Evolutionary conservation across 2,888 invertebrate species (phyloP), one percentile per base, ranked within the genome.

Genomic region (Netelia virgata): DNA sequence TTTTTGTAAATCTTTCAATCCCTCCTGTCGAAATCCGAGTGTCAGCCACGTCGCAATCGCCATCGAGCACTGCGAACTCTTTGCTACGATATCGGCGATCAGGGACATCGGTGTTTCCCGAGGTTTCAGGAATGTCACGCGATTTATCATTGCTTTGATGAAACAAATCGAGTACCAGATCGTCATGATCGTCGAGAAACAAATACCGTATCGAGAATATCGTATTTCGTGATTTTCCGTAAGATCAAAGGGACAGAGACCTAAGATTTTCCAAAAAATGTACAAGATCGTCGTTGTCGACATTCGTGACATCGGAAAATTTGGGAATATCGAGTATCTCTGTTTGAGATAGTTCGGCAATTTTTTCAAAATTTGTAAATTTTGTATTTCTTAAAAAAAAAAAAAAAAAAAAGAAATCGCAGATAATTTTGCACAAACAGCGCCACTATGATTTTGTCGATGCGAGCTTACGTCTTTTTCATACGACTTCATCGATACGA

Each of bases 21-120:
- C 11, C 18, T 82, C 69, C 20, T 83, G 85, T 74, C 76, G 61
- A 57, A 57, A 83, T 43, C 76, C 86, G 69, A 83, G 70, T n/a
- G 36, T 69, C 28, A 76, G 11, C 75, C 82, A 82, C 1, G 70
- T 82, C 6, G 20, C 11, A 1, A 82, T 18, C 3, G 57, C 28
- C 70, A 82, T 82, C 9, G 43, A 43, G 57, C 14, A n/a, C 10
- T 66, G 47, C 18, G 47, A 61, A 5, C 63, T 70, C 16, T 76
- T 70, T 5, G 63, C 70, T 6, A 64, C 55, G 16, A 72, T 47
- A 3, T 76, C 57, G 10, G 76, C 70, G n/a, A 82, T 72, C 11
- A 59, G 9, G 1, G 76, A 70, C 20, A 82, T 66, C 14, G 57
- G 2, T 14, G 75, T 82, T 28, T 70, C 63, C 5, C 28, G 63